Base-by-base conservation (phyloP, 2,113 vertebrate genomes). In the Struthio camelus region DNA sequence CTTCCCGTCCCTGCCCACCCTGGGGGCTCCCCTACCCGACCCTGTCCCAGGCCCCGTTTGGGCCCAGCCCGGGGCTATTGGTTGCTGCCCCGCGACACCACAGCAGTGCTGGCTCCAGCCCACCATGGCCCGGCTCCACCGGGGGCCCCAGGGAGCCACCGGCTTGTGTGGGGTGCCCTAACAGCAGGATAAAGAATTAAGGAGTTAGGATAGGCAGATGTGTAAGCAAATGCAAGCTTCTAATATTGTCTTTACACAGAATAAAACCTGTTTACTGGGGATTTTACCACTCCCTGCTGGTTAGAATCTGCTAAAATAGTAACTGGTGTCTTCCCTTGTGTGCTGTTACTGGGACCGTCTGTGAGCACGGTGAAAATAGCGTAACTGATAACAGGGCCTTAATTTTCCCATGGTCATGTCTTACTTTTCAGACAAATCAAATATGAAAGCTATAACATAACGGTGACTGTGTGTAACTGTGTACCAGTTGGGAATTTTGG, bases 381-480 rank as follows among this genome's bases (percentile, higher is more conserved):
- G 2, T 19, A 62, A 44, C 19, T 86, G 46, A 70, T 42, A 46
- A 38, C 23, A 93, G 11, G 73, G 11, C 28, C 42, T 58, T 73
- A 30, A 20, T 61, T 86, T 95, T 90, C 71, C 38, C 0, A 1
- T 36, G 77, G 53, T 65, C 7, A 65, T 85, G 44, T 51, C 38
- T 84, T 51, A 65, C 7, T 66, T 91, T 97, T 66, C 85, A 99
- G 98, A 91, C 36, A 38, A 27, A 94, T 98, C 42, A 14, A 5
- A 9, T 51, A 62, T 69, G 87, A 98, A 69, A 95, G 96, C 7
- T 98, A 98, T 88, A 98, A 95, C 90, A 58, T 18, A 83, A 50
- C 40, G 98, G 85, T 93, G 97, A 95, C 59, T 99, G 98, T 73
- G 2, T 11, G 1, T 80, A 90, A 90, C 61, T 98, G 81, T 98